phyloP scores from a whole-genome alignment of 2,797 vertebrate genomes.

The Echeneis naucrates region DNA sequence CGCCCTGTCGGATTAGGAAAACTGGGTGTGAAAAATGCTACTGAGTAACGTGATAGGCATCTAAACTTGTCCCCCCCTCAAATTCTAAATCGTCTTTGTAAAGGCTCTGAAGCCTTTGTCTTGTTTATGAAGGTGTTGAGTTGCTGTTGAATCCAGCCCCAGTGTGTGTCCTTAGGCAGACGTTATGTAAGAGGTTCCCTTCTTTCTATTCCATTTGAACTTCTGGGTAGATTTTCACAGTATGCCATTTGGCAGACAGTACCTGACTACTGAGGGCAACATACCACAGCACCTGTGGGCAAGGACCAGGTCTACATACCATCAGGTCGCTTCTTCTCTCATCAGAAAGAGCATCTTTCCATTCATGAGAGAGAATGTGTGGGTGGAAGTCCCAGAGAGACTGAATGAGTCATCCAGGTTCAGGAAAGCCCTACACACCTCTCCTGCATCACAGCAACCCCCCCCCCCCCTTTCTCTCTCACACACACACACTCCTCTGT shows the following conservation, averaged over 20 bases:
- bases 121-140: too few relatives aligned
- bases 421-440: slow-evolving; percentile 60
- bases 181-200: neutral
- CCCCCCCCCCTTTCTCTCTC: neutral
- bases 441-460: slow-evolving; percentile 19
- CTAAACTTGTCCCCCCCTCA: too few relatives aligned
- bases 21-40: too few relatives aligned
- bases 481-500: too few relatives aligned
- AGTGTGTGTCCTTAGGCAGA: neutral
- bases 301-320: neutral
- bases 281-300: neutral
- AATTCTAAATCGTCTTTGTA: neutral
- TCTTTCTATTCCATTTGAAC: neutral
- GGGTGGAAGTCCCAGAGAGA: slow-evolving; percentile 55
- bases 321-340: neutral
- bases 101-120: neutral
- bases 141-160: too few relatives aligned
- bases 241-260: neutral
- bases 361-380: slow-evolving; percentile 35
- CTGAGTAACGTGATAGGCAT: too few relatives aligned
- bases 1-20: too few relatives aligned
- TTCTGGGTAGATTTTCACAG: neutral
- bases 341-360: neutral
- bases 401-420: slow-evolving; percentile 66
- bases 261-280: neutral